Evolutionary conservation across 1,140 invertebrate genomes (phyloP).

Genomic region (Brachionus rubens): DNA sequence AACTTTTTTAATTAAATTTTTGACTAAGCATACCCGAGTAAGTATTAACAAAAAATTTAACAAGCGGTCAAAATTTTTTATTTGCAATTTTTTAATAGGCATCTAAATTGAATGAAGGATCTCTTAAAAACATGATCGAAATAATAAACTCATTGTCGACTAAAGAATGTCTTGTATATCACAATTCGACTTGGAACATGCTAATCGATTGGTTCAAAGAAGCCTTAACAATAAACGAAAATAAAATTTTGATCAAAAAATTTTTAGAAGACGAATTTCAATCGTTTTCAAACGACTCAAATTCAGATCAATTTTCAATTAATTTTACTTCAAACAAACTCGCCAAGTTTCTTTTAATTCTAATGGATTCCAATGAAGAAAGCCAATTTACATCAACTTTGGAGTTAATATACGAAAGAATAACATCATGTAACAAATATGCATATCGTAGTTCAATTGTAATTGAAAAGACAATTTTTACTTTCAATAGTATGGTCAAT

Average conservation of each 20-base stretch:
- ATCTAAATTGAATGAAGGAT: neutral
- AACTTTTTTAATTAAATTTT: slow-evolving; percentile 32
- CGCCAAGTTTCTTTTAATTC: slow-evolving; percentile 5
- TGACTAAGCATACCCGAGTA: slow-evolving; percentile 18
- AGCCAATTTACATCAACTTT: neutral
- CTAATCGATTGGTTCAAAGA: slow-evolving; percentile 22
- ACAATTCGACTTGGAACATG: slow-evolving; percentile 38
- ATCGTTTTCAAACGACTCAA: neutral
- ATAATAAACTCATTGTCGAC: slow-evolving; percentile 18
- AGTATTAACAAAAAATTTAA: neutral
- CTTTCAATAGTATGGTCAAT: neutral
- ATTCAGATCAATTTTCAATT: slow-evolving; percentile 7
- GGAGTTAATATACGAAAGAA: neutral
- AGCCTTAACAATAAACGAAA: neutral
- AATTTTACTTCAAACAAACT: slow-evolving; percentile 8
- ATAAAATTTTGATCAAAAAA: neutral
- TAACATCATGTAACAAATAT: slow-evolving; percentile 19
- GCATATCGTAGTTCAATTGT: neutral
- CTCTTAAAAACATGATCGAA: neutral
- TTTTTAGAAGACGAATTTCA: slow-evolving; percentile 6
- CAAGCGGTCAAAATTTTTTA: neutral
- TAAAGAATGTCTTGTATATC: slow-evolving; percentile 28
- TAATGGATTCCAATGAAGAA: neutral
- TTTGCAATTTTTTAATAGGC: neutral
- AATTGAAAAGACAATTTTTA: slow-evolving; percentile 33